Percentiles rank a stretch among this genome's conserved stretches.
Evolutionary conservation across 2,888 invertebrate genomes (phyloP).

Genomic region (Odontocolon sp.): DNA sequence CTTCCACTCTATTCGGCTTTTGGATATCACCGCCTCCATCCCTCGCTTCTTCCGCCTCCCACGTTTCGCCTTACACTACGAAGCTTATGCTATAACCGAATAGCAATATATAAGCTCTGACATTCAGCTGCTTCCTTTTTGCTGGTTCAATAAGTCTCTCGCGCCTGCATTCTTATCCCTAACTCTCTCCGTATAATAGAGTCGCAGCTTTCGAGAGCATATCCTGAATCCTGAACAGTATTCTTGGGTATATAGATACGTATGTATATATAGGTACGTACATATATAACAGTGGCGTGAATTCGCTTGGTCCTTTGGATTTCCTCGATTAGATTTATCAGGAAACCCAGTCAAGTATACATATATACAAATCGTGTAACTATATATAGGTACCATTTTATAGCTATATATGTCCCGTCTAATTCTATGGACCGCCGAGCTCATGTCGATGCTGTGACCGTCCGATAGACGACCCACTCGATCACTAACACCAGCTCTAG

Average conservation of each 20-base stretch:
- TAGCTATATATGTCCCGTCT: constrained; percentile 4
- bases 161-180: constrained; percentile 28
- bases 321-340: background rate
- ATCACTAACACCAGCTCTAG: constrained; percentile 19
- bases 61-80: constrained; percentile 1
- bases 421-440: constrained; percentile 46
- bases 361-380: background rate
- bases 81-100: constrained; percentile 18
- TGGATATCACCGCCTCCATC: constrained; percentile 51
- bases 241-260: background rate
- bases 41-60: constrained; percentile 35
- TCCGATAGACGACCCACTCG: constrained; percentile 40
- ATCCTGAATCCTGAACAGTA: constrained; percentile 42
- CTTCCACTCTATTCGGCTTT: constrained; percentile 62
- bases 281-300: background rate
- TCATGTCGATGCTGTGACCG: constrained; percentile 20
- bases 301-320: background rate
- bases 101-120: constrained; percentile 23
- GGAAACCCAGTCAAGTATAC: background rate
- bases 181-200: no score
- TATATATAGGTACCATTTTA: background rate
- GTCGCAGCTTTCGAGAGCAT: constrained; percentile 32
- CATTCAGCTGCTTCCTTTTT: constrained; percentile 29
- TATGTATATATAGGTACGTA: background rate
- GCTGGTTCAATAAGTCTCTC: background rate